These are phyloP conservation scores for Leuciscus waleckii DNA, from an alignment of 2,797 vertebrate genomes.

Conservation along the genomic window DNA sequence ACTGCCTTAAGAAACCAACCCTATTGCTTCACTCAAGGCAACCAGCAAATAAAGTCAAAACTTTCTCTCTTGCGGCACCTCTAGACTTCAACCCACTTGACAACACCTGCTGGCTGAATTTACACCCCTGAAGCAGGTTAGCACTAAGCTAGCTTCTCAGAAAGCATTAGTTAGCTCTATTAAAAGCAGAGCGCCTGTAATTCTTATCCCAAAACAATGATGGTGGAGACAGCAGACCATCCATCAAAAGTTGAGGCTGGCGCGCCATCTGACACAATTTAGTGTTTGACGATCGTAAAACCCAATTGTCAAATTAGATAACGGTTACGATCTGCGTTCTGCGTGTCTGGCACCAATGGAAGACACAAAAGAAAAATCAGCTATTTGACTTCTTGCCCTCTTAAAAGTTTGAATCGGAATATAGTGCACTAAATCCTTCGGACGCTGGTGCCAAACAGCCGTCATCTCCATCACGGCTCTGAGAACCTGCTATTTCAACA, in stretches of 20 bases:
- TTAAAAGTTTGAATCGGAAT: slow-evolving; percentile 7
- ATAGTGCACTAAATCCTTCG: neutral
- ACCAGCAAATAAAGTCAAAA: slow-evolving; percentile 23
- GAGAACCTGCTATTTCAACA: slow-evolving; percentile 56
- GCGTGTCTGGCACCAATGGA: slow-evolving; percentile 10
- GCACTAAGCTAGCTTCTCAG: slow-evolving; percentile 51
- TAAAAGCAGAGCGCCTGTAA: slow-evolving; percentile 49
- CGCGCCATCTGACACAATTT: slow-evolving; percentile 33
- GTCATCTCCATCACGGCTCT: slow-evolving; percentile 62
- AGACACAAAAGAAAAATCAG: slow-evolving; percentile 13
- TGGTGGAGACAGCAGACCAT: slow-evolving; percentile 35
- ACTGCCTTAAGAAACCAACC: neutral
- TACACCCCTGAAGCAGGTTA: slow-evolving; percentile 49
- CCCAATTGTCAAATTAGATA: slow-evolving; percentile 48
- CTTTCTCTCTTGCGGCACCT: neutral
- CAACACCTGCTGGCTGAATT: slow-evolving; percentile 48
- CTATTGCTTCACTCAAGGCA: neutral
- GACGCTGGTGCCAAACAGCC: slow-evolving; percentile 65
- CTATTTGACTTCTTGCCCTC: slow-evolving; percentile 20
- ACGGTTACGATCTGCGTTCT: slow-evolving; percentile 37
- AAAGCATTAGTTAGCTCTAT: slow-evolving; percentile 54
- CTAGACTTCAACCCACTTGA: slow-evolving; percentile 26
- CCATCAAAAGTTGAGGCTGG: slow-evolving; percentile 30
- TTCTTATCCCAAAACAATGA: slow-evolving; percentile 53
- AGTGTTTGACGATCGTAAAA: slow-evolving; percentile 44